Evolutionary conservation across 2,113 vertebrate species (phyloP).

Genomic region (Xyrauchen texanus): DNA sequence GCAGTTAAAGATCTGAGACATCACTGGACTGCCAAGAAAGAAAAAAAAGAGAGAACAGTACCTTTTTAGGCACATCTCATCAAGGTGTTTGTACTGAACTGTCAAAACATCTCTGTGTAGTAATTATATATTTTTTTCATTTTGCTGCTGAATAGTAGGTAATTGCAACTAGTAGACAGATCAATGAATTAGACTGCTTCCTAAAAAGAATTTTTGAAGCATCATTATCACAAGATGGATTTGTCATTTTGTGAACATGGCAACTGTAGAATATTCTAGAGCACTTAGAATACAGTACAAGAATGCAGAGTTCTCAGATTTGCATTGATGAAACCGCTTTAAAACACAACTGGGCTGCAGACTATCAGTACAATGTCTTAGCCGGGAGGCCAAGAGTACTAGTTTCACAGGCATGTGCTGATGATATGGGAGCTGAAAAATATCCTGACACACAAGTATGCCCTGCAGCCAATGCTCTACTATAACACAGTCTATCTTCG

Average conservation of each 20-base stretch:
- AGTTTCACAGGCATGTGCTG: conserved; percentile 33
- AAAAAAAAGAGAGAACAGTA: neutral
- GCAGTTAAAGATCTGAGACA: conserved; percentile 39
- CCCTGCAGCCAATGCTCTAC: conserved; percentile 33
- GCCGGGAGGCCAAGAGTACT: conserved; percentile 12
- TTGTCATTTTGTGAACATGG: neutral
- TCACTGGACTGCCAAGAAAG: conserved; percentile 35
- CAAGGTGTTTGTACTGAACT: conserved; percentile 46
- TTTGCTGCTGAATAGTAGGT: conserved; percentile 47
- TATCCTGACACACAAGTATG: conserved; percentile 47
- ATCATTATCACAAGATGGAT: conserved; percentile 42
- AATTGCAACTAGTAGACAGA: conserved; percentile 43
- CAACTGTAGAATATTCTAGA: neutral
- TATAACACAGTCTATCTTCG: conserved; percentile 23
- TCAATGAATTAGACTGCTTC: conserved; percentile 33
- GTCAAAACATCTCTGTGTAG: conserved; percentile 49
- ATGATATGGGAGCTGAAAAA: conserved; percentile 47
- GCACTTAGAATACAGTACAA: neutral
- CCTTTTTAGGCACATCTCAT: conserved; percentile 19
- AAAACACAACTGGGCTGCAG: neutral
- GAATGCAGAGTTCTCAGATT: neutral
- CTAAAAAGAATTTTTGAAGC: conserved; percentile 43
- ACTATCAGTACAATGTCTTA: neutral
- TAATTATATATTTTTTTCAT: conserved; percentile 45
- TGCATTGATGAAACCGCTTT: conserved; percentile 6